Conservation (phyloP, 53 echinoderm and acorn worm species). For the Echinometra lucunter region DNA sequence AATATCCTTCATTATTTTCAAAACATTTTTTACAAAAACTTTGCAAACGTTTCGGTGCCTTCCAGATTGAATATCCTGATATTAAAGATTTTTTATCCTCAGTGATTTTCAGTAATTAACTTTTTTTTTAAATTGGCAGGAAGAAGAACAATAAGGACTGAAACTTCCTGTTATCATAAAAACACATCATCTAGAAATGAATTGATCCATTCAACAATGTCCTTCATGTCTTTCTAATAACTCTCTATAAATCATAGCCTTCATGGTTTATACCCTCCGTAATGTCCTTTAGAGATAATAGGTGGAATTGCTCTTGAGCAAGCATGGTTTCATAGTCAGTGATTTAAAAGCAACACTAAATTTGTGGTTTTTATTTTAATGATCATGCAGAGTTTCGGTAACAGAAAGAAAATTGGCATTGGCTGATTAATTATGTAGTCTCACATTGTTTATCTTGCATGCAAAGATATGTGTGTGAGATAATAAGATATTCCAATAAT, state of each 20-base stretch:
- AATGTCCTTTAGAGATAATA: not conserved
- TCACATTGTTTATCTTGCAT: too few relatives aligned
- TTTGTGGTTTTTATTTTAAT: too few relatives aligned
- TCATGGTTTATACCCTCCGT: not conserved
- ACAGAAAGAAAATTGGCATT: too few relatives aligned
- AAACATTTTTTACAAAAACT: too few relatives aligned
- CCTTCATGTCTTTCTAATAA: not conserved
- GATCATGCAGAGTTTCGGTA: too few relatives aligned
- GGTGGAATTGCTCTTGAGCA: not conserved
- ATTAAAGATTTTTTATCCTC: not conserved
- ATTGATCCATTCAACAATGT: not conserved
- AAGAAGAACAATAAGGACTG: not conserved
- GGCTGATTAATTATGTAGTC: too few relatives aligned
- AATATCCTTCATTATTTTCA: too few relatives aligned
- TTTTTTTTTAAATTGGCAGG: not conserved
- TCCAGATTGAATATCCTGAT: too few relatives aligned
- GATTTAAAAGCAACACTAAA: too few relatives aligned
- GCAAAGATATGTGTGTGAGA: too few relatives aligned
- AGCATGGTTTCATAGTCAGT: not conserved
- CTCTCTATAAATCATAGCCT: not conserved
- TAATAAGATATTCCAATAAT: too few relatives aligned
- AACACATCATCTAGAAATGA: conserved; percentile 14
- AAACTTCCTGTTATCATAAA: not conserved
- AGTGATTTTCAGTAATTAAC: not conserved
- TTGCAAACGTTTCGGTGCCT: too few relatives aligned